Evolutionary conservation across 1,140 invertebrate species (phyloP), one percentile per base, ranked within the genome.

Genomic region (Zaprionus ghesquierei): DNA sequence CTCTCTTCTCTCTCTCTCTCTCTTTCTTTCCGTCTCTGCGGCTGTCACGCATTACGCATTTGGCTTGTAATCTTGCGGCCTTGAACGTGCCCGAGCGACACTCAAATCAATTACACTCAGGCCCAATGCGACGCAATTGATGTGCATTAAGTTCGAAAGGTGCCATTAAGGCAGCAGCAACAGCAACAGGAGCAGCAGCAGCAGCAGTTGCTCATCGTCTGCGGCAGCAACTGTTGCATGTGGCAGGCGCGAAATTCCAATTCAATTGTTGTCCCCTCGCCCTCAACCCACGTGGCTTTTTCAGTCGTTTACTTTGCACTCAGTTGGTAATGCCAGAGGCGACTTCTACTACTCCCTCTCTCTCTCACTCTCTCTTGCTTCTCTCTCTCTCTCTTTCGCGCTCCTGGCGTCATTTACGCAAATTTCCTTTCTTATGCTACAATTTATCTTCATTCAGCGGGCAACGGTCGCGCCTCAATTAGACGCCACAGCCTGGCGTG

Each of bases 371-470:
- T 44, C 38, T 44, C 44, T 13, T 35, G 12, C 2, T n/a, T 33
- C 31, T 22, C 5, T 46, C 46, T 49, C 1, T 29, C 51, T 15
- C 27, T 15, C 23, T 58, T n/a, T n/a, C n/a, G n/a, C n/a, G n/a
- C 18, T 44, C 15, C 58, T 22, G 9, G 9, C 46, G 9, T 41
- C 60, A 41, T 69, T 69, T 62, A 38, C 44, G 68, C 49, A 69
- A 66, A 78, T 75, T 78, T 70, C 49, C 10, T 44, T 22, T 12
- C 9, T 13, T 29, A 29, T 25, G 25, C 8, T 8, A 29, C 81
- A 75, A 86, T 86, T 87, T 86, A 70, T 86, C 71, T 86, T 86
- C 71, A 86, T 86, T 81, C 59, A 27, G 10, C 6, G 2, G 18
- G 31, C 29, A 33, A 44, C 58, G 12, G 33, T 56, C 61, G 54